Percentiles rank a stretch among this genome's conserved stretches.
These are phyloP conservation scores for Echeneis naucrates DNA, from an alignment of 2,797 vertebrate species.

Conservation along the genomic window DNA sequence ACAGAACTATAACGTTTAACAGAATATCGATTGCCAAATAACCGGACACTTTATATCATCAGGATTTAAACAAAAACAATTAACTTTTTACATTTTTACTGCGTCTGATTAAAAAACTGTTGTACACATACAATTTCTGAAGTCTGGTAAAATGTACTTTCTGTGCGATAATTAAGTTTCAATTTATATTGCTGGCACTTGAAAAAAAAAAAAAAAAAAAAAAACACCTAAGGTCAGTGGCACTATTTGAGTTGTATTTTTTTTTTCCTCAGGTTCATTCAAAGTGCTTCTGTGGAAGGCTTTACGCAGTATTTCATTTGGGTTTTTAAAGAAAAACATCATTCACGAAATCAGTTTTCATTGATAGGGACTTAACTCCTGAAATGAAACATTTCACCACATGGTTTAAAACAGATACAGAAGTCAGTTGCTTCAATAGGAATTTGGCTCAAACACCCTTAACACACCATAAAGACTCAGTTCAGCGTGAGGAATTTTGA, in stretches of 20 bases:
- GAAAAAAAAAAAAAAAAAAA: neutral
- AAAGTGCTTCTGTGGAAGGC: slow-evolving; percentile 4
- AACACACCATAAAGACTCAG: slow-evolving; percentile 12
- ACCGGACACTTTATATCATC: neutral
- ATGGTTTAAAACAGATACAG: slow-evolving; percentile 27
- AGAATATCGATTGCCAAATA: neutral
- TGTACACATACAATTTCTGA: neutral
- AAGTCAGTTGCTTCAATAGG: slow-evolving; percentile 3
- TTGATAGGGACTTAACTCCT: slow-evolving; percentile 1
- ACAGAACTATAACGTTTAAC: neutral
- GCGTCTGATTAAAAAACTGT: neutral
- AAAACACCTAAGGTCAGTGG: neutral
- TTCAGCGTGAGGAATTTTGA: slow-evolving; percentile 16
- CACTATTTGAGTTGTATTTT: neutral
- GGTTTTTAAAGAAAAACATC: neutral
- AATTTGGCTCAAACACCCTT: slow-evolving; percentile 1
- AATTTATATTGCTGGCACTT: neutral
- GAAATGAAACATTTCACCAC: neutral
- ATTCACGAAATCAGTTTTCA: neutral
- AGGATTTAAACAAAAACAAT: slow-evolving; percentile 4
- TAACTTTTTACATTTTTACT: neutral
- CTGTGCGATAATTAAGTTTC: neutral
- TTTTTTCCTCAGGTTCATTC: neutral
- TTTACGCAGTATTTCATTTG: neutral
- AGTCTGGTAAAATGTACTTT: neutral